Evolutionary conservation across 2,113 vertebrate genomes (phyloP).

Genomic region (Oncorhynchus mykiss): DNA sequence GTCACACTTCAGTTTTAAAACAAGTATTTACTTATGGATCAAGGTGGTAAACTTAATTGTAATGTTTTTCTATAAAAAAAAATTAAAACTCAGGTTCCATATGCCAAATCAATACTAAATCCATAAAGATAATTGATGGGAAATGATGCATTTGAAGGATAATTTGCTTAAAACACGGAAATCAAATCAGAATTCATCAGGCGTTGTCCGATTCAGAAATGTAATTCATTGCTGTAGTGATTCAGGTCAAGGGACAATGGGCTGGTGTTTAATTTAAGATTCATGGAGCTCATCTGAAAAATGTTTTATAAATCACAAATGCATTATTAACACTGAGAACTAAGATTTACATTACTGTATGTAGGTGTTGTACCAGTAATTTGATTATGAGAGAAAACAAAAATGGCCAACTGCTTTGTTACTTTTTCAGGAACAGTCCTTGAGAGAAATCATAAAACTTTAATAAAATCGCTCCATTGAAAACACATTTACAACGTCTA

Average conservation of each 20-base stretch:
- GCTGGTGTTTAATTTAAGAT: slow-evolving; percentile 18
- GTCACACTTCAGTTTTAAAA: background rate
- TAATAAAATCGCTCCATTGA: no score
- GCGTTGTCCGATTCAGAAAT: slow-evolving; percentile 5
- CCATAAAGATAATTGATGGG: slow-evolving; percentile 11
- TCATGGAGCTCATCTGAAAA: slow-evolving; percentile 33
- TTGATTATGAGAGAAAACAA: no score
- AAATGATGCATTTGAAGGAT: slow-evolving; percentile 26
- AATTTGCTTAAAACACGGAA: background rate
- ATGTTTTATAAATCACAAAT: slow-evolving; percentile 27
- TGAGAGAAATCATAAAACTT: no score
- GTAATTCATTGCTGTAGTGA: no score
- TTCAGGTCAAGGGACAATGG: no score
- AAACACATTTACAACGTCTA: no score
- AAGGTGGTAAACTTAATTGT: background rate
- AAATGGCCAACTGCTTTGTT: no score
- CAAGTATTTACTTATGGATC: background rate
- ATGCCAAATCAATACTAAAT: background rate
- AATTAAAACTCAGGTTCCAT: background rate
- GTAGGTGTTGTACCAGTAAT: no score
- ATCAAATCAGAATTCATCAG: slow-evolving; percentile 44
- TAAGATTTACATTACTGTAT: no score
- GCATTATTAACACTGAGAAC: no score
- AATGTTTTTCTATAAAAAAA: background rate
- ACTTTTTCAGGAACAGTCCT: no score